Evolutionary conservation across 2,888 invertebrate genomes (phyloP), one percentile per base, ranked within the genome.

Genomic region (Drosophila koepferae): DNA sequence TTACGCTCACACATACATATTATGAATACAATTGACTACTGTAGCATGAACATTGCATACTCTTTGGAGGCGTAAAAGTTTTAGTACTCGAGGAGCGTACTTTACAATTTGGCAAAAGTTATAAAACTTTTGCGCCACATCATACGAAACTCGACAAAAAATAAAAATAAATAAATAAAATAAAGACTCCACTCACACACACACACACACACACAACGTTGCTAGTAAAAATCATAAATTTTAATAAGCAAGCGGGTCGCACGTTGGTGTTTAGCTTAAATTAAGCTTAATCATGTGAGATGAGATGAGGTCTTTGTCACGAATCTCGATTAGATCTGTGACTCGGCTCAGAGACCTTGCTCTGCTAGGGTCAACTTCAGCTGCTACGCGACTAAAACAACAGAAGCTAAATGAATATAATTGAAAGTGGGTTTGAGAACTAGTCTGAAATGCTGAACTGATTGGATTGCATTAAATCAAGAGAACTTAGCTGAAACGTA

Each of bases 41-140:
- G 86, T 76, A 74, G 72, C 86, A 74, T 80, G 82, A 80, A 79
- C 58, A 75, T 71, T 86, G 86, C 86, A 81, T 77, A 81, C 77
- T 64, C 75, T 72, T 60, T 48, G 64, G 18, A 65, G 75, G 73
- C 82, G 84, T 76, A 74, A 79, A 86, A 82, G 76, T 83, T 86
- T 74, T 81, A 83, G 83, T 75, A 77, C 81, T 83, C 75, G 23
- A 48, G 54, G 59, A 72, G 69, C 62, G 67, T 56, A 53, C 63
- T 81, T 82, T 70, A 82, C 79, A 79, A 83, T 81, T 85, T 81
- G 67, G 49, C 66, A 65, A 80, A 80, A 83, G 84, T 80, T 84
- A 72, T 81, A 59, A 65, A 84, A 83, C 86, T 83, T 77, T 44
- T 34, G n/a, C 76, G 55, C 14, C 67, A 51, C 63, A 65, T 51